phyloP scores from a whole-genome alignment of 2,113 vertebrate genomes.

The Pedionomus torquatus region DNA sequence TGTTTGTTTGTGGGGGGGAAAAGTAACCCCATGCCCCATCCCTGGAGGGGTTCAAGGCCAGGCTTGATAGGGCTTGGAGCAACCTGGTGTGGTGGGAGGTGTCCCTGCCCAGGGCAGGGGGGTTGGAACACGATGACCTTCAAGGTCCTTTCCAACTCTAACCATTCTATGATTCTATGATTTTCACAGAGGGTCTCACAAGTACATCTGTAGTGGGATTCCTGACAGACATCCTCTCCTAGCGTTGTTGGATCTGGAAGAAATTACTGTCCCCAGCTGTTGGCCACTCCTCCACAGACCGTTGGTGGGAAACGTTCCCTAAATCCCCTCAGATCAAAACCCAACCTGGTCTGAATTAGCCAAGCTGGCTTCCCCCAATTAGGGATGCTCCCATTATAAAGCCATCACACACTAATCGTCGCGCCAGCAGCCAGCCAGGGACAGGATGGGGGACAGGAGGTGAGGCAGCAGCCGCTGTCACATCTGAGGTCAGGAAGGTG shows the following conservation, averaged over 20 bases:
- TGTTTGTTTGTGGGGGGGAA: background rate
- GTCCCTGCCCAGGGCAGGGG: too few species aligned
- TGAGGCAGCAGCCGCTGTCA: background rate
- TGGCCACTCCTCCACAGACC: background rate
- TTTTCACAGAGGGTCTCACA: background rate
- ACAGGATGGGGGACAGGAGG: background rate
- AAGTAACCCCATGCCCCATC: too few species aligned
- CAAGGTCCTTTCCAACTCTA: too few species aligned
- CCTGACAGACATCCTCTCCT: background rate
- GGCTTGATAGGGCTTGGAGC: too few species aligned
- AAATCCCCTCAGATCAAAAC: background rate
- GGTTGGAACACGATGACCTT: too few species aligned
- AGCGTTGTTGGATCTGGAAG: constrained; percentile 1
- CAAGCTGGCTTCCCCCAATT: background rate
- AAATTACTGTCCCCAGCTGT: constrained; percentile 52
- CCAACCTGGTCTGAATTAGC: constrained; percentile 10
- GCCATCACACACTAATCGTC: background rate
- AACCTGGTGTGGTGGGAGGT: too few species aligned
- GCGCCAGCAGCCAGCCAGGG: background rate
- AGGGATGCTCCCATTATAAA: background rate
- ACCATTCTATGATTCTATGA: too few species aligned
- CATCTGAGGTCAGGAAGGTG: background rate
- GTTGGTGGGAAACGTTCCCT: constrained; percentile 20
- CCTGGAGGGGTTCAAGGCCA: too few species aligned
- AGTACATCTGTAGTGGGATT: background rate